Evolutionary conservation across 2,113 vertebrate species (phyloP).

Genomic region (Morone chrysops): DNA sequence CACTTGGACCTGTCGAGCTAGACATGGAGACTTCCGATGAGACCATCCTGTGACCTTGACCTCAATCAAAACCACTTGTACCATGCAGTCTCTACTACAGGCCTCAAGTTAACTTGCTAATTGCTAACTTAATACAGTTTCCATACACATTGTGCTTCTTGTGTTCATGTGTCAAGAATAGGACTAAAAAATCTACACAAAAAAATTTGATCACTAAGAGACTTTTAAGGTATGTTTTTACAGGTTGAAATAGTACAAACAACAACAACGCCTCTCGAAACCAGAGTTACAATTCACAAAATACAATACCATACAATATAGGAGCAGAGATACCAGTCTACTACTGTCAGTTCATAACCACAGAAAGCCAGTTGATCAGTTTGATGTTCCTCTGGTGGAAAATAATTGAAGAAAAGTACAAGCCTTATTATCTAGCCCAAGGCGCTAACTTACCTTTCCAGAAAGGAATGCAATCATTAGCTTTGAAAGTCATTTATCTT

Average conservation of each 20-base stretch:
- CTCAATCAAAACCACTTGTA: conserved; percentile 58
- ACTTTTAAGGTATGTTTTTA: too few species aligned
- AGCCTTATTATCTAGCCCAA: conserved; percentile 69
- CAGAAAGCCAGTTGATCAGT: conserved; percentile 57
- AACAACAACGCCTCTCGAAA: too few species aligned
- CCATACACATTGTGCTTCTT: neutral
- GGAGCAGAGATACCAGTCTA: neutral
- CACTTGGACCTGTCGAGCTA: conserved; percentile 68
- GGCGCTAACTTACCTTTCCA: conserved; percentile 83
- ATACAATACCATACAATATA: too few species aligned
- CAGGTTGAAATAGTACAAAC: too few species aligned
- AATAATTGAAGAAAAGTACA: conserved; percentile 69
- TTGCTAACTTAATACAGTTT: conserved; percentile 3
- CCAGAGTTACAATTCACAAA: too few species aligned
- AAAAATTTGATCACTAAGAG: too few species aligned
- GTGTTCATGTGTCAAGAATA: neutral
- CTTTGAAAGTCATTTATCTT: conserved; percentile 87
- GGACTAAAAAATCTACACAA: neutral
- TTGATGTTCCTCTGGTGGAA: conserved; percentile 64
- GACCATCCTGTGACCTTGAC: conserved; percentile 63
- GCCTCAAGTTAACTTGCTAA: neutral
- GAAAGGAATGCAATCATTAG: conserved; percentile 84
- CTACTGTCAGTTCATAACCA: conserved; percentile 14
- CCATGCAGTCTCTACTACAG: neutral
- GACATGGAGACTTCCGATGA: conserved; percentile 71